Conservation (phyloP, 2,888 invertebrate genomes). For the Hylaea fasciaria region DNA sequence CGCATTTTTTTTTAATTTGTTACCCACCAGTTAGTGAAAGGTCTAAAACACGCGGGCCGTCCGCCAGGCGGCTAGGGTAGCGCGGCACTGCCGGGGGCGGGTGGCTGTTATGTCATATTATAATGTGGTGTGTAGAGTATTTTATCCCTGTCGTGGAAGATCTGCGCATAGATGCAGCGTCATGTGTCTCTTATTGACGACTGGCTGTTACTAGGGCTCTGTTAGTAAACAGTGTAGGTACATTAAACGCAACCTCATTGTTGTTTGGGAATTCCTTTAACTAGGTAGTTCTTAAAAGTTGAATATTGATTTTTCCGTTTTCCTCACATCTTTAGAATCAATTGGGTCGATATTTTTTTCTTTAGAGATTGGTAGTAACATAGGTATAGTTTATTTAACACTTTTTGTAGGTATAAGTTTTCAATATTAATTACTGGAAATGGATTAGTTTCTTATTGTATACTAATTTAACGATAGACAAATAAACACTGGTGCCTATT, state of each 20-base stretch:
- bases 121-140: neutral
- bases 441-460: no score
- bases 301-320: no score
- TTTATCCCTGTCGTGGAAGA: conserved; percentile 15
- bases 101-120: neutral
- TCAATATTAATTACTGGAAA: no score
- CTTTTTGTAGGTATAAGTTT: no score
- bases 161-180: conserved; percentile 22
- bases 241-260: neutral
- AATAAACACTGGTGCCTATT: no score
- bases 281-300: neutral
- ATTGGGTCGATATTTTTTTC: no score
- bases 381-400: no score
- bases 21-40: conserved; percentile 16
- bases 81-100: conserved; percentile 20
- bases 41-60: conserved; percentile 1
- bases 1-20: conserved; percentile 1
- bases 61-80: conserved; percentile 12
- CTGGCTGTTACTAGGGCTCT: conserved; percentile 7
- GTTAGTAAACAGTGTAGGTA: conserved; percentile 13
- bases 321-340: no score
- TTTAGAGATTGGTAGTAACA: no score
- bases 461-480: no score
- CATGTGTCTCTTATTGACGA: conserved; percentile 6
- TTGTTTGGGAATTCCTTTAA: neutral